Base-by-base conservation (phyloP, 2,888 invertebrate genomes). In the Drosophila diplacantha region DNA sequence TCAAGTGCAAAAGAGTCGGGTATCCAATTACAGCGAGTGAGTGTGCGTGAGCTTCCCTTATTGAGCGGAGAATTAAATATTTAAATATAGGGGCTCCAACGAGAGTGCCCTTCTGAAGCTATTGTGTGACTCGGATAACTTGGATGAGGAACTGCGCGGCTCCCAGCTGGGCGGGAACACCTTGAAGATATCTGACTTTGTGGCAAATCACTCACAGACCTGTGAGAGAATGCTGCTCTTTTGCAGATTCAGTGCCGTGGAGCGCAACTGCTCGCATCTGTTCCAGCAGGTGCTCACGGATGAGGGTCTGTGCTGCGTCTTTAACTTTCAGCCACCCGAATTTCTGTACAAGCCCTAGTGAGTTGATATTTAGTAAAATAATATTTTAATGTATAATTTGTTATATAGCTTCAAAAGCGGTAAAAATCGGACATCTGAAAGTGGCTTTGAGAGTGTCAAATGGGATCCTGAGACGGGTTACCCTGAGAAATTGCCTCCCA, bases 221-320 rank as follows among this genome's bases (percentile, higher is more conserved):
- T 85, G 85, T 32, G 65, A 69, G 0, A 67, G 67, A 6, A 74
- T 85, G 83, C 78, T 95, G 14, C 89, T 91, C 5, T 83, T 89
- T 22, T 95, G 95, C 80, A 85, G 89, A 61, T 95, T 94, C 92
- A 91, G 92, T 78, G 91, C 91, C 0, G 88, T 89, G 8, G 81
- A 80, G 0, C 88, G 90, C 71, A 90, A 91, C 62, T 95, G 95
- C 76, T 89, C 90, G 12, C 90, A 92, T 41, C 83, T 94, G 61
- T 95, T 95, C 86, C 93, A 92, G 77, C 91, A 93, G 0, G 91
- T 93, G 41, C 88, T 95, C 56, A 95, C 95, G 0, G 95, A 96
- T 77, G 95, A 95, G 85, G 96, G 96, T 0, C 89, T 95, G 2
- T 96, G 96, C 82, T 96, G 95, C 85, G 92, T 93, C 3, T 95